Conservation (phyloP, 2,797 vertebrate species). For the Pantherophis alleghaniensis region DNA sequence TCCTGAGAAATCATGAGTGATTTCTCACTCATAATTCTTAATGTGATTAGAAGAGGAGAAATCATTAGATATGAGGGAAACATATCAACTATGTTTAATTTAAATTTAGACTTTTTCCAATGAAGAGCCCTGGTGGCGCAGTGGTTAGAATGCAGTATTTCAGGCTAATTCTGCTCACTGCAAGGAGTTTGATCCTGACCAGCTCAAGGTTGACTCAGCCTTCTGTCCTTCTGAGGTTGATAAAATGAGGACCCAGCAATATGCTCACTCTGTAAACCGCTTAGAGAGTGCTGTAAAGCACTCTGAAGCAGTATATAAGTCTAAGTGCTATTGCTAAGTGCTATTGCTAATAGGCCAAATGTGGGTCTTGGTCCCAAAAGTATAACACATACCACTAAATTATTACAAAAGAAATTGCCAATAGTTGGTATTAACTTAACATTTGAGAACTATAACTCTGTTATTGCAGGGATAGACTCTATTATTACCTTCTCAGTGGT, state of each 20-base stretch:
- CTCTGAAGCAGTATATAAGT: not conserved
- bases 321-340: not conserved
- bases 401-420: not conserved
- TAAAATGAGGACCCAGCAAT: not conserved
- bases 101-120: not conserved
- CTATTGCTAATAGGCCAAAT: not conserved
- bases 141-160: too few species aligned
- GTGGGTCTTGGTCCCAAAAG: not conserved
- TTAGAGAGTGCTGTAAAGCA: not conserved
- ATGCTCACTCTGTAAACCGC: not conserved
- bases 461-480: fast-evolving
- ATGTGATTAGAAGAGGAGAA: not conserved
- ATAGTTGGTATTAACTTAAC: not conserved
- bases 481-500: conserved; percentile 83
- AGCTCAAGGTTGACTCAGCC: too few species aligned
- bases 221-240: too few species aligned
- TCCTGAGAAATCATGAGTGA: not conserved
- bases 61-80: not conserved
- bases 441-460: not conserved
- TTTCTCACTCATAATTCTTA: not conserved
- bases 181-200: too few species aligned
- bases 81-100: not conserved
- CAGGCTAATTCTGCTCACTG: too few species aligned
- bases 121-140: too few species aligned
- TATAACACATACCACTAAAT: not conserved